A percentile compares a stretch with the other conserved stretches of the same genome.
These are phyloP conservation scores for Lytechinus pictus DNA, from an alignment of 35 echinoderm and acorn worm species.

Conservation along the genomic window DNA sequence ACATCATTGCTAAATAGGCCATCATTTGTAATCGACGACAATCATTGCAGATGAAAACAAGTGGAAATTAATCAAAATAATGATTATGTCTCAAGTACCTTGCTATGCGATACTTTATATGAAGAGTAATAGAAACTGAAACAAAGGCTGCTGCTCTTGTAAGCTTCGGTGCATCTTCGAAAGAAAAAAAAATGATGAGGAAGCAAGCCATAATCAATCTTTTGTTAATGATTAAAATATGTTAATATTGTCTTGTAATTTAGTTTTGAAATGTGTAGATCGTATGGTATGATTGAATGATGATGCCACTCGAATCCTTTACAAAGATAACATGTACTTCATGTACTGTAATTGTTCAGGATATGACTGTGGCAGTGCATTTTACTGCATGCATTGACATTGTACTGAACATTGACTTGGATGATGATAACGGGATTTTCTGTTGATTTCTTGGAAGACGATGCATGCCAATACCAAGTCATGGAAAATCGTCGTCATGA, in stretches of 20 bases:
- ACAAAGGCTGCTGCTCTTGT: neutral
- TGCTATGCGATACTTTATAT: neutral
- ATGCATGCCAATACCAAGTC: neutral
- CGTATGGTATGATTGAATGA: neutral
- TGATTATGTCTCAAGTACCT: neutral
- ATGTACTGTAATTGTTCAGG: too few relatives aligned
- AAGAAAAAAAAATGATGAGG: neutral
- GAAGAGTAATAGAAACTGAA: neutral
- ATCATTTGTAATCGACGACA: too few relatives aligned
- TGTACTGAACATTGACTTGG: neutral
- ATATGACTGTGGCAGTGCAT: neutral
- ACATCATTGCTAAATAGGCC: too few relatives aligned
- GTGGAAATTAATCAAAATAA: neutral
- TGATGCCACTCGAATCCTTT: neutral
- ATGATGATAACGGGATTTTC: neutral
- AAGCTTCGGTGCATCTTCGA: neutral
- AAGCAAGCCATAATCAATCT: neutral
- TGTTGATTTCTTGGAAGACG: neutral
- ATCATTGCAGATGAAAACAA: neutral
- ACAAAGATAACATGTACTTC: neutral
- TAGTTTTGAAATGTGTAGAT: neutral
- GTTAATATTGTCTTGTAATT: neutral
- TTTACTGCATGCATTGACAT: neutral
- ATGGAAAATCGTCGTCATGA: neutral
- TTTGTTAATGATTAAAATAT: neutral